Evolutionary conservation across 2,797 vertebrate genomes (phyloP).

Genomic region (Vultur gryphus): DNA sequence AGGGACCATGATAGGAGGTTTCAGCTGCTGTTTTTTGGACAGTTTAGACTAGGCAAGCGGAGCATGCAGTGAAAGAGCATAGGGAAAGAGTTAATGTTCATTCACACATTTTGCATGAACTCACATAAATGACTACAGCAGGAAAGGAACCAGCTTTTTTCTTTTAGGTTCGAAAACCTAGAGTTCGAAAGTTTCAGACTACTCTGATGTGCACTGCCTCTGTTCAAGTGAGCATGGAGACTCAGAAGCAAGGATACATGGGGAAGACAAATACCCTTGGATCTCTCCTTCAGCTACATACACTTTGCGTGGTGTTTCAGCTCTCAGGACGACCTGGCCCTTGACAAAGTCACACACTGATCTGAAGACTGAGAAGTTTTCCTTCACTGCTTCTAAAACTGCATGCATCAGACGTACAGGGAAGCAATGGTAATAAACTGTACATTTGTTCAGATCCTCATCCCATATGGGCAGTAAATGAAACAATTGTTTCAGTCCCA

Average conservation of each 20-base stretch:
- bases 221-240: neutral
- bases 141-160: neutral
- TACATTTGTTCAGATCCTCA: neutral
- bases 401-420: neutral
- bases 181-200: neutral
- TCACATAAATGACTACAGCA: neutral
- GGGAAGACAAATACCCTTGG: neutral
- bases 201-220: neutral
- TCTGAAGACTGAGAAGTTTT: neutral
- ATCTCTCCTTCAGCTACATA: neutral
- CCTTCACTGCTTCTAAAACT: neutral
- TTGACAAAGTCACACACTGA: neutral
- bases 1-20: neutral
- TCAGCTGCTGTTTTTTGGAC: accelerated
- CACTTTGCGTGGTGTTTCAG: neutral
- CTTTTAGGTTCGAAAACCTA: neutral
- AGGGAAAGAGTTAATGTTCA: neutral
- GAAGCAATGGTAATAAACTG: neutral
- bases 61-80: neutral
- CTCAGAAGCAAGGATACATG: neutral
- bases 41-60: neutral
- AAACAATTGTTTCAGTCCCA: neutral
- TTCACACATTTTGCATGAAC: neutral
- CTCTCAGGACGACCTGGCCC: neutral
- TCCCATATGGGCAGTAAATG: neutral